Evolutionary conservation across 2,113 vertebrate species (phyloP).

Genomic region (Ovis aries): DNA sequence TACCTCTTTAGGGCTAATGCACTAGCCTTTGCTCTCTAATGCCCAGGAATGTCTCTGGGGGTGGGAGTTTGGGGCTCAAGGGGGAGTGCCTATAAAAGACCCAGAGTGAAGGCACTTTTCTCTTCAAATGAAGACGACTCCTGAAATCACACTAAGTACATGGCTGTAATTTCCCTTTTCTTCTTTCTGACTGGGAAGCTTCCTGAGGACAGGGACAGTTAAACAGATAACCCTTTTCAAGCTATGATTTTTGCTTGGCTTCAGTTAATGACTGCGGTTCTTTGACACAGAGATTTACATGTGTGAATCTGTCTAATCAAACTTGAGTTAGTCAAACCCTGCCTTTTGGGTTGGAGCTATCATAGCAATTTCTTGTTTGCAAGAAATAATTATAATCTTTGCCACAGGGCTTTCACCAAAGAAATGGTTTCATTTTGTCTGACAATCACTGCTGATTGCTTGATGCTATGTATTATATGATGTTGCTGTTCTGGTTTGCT

Average conservation of each 20-base stretch:
- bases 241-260: not conserved
- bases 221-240: not conserved
- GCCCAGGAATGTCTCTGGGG: not conserved
- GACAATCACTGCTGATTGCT: not conserved
- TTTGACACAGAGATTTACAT: not conserved
- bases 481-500: not conserved
- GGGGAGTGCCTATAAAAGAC: not conserved
- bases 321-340: not conserved
- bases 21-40: not conserved
- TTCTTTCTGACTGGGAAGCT: not conserved
- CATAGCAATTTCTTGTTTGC: not conserved
- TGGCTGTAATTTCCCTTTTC: not conserved
- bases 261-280: not conserved
- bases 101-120: not conserved
- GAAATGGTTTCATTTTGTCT: not conserved
- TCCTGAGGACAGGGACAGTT: not conserved
- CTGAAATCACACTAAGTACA: not conserved
- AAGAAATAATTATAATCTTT: not conserved
- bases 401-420: not conserved
- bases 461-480: not conserved
- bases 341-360: not conserved
- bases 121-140: not conserved
- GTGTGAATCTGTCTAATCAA: not conserved
- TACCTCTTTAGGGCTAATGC: not conserved
- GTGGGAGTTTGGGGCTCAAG: not conserved